A percentile compares a stretch with the other conserved stretches of the same genome.
Conservation (phyloP, 2,113 vertebrate species). For the Macrotis lagotis region DNA sequence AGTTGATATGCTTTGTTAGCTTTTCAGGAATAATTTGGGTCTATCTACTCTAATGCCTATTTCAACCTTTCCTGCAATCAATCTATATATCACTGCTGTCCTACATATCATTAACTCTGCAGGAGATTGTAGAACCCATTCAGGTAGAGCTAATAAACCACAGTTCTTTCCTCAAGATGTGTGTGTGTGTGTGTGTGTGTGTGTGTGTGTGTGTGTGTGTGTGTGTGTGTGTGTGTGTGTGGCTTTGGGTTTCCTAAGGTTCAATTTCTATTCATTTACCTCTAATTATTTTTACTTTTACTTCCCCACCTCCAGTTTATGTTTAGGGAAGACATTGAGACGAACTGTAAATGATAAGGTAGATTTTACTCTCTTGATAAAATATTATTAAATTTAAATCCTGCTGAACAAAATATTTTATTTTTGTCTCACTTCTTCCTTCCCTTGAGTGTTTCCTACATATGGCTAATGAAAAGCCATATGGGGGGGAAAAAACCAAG, state of each 20-base stretch:
- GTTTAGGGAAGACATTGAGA: constrained; percentile 21
- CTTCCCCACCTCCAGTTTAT: background rate
- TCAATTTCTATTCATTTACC: background rate
- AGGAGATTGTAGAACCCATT: background rate
- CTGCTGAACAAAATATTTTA: background rate
- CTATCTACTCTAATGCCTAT: background rate
- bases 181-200: background rate
- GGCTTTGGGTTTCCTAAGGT: background rate
- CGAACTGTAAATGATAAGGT: background rate
- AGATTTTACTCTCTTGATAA: background rate
- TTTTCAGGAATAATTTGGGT: background rate
- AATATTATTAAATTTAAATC: background rate
- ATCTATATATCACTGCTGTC: background rate
- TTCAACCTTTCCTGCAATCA: background rate
- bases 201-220: background rate
- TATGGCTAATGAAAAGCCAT: background rate
- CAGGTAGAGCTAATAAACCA: background rate
- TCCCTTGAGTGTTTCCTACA: background rate
- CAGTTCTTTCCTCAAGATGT: background rate
- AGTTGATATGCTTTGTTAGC: background rate
- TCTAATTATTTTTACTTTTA: constrained; percentile 13
- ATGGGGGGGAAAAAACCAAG: background rate
- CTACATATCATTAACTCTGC: background rate
- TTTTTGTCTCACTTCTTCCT: background rate
- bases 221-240: background rate